These are phyloP conservation scores for Leucoraja ocellata DNA, from an alignment of 2,797 vertebrate genomes.

Conservation along the genomic window DNA sequence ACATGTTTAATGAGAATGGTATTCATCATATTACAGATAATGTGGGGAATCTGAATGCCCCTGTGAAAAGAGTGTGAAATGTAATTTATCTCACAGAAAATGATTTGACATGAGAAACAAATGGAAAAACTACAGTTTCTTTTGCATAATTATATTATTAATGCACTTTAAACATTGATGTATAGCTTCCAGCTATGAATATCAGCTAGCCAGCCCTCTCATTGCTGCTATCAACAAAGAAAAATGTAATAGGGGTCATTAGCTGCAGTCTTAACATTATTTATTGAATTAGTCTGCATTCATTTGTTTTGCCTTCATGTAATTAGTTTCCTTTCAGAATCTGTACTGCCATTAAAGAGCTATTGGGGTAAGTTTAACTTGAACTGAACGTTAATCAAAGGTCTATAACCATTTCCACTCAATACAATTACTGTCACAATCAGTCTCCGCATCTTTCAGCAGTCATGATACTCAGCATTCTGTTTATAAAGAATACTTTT, in stretches of 20 bases:
- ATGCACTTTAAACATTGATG: slow-evolving; percentile 37
- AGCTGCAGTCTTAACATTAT: slow-evolving; percentile 35
- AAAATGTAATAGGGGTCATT: slow-evolving; percentile 37
- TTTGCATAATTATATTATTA: slow-evolving; percentile 36
- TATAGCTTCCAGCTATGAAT: slow-evolving; percentile 31
- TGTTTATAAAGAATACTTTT: slow-evolving; percentile 1
- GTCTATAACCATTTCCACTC: slow-evolving; percentile 28
- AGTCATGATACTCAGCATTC: neutral
- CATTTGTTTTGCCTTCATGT: slow-evolving; percentile 34
- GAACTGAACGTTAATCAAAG: slow-evolving; percentile 37
- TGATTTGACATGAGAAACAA: slow-evolving; percentile 30
- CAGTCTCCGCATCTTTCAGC: slow-evolving; percentile 18
- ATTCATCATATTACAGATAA: slow-evolving; percentile 8
- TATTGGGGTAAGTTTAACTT: slow-evolving; percentile 32
- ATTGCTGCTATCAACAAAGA: slow-evolving; percentile 26
- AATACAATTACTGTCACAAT: slow-evolving; percentile 32
- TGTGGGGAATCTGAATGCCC: slow-evolving; percentile 4
- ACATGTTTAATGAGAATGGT: slow-evolving; percentile 27
- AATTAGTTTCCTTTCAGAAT: slow-evolving; percentile 37
- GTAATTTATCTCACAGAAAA: slow-evolving; percentile 31
- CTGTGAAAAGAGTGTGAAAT: slow-evolving; percentile 24
- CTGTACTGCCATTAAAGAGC: slow-evolving; percentile 26
- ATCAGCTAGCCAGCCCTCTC: slow-evolving; percentile 1
- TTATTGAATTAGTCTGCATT: slow-evolving; percentile 37
- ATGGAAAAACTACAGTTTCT: slow-evolving; percentile 36